Base-by-base conservation (phyloP, 2,888 invertebrate genomes). In the Drosophila meridionalis region DNA sequence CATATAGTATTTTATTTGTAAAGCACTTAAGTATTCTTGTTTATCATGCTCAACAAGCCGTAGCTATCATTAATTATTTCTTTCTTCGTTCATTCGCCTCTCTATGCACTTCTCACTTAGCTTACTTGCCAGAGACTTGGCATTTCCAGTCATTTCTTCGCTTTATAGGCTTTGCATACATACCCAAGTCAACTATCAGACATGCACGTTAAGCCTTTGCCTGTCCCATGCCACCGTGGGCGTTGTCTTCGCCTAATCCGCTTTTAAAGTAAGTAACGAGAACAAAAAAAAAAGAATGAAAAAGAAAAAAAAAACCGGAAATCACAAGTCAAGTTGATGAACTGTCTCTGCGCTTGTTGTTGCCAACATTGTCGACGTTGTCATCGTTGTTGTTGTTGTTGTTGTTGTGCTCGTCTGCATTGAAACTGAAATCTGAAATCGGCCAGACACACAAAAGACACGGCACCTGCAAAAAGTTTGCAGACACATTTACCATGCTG, bases 301-400 rank as follows among this genome's bases (percentile, higher is more conserved):
- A 40, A 6, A 30, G 30, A 14, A 26, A 73, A 82, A 76, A 73
- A 75, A 88, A 89, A 89, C 85, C 87, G 85, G 85, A 85, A 85
- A 85, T 85, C 85, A 85, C 85, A 85, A 85, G 85, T 85, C 85
- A 85, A 85, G 79, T 85, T 85, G 89, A 85, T 85, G 85, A 85
- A 89, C 85, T 85, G 89, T 85, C 87, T 67, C 78, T 56, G 68
- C 55, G 68, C 55, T 59, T 30, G 58, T 62, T 79, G 58, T 62
- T 80, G 76, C 76, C 72, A 55, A 52, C 52, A 69, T 26, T 45
- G 56, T 55, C 11, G 60, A 42, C 69, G 55, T 40, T 28, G 50
- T 45, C n/a, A 1, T 14, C 5, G 40, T 40, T 20, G 34, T 38
- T 57, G n/a, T 50, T 71, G 56, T 66, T 53, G 64, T 63, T 58